Base-by-base conservation (phyloP, 2,113 vertebrate species). In the Natator depressus region DNA sequence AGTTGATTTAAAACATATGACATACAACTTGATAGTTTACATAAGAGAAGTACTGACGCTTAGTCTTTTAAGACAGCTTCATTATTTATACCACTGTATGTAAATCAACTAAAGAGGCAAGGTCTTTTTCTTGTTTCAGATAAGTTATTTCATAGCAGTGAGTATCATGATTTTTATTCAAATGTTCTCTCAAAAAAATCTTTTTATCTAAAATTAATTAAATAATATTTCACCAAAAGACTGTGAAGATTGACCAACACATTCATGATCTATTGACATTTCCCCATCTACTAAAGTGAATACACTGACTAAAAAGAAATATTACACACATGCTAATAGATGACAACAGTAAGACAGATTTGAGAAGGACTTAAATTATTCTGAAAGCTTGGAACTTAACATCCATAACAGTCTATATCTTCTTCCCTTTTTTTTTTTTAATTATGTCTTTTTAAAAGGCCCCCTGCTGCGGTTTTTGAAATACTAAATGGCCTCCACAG, bases 361-460 rank as follows among this genome's bases (percentile, higher is more conserved):
- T 97, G 85, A 97, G 85, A 96, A 91, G 59, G 91, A 94, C 89
- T 96, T 85, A 95, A 95, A 97, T 98, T 96, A 97, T 97, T 96
- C 90, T 94, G 93, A 95, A 97, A 98, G 92, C 93, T 95, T 96
- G 96, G 94, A 96, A 98, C 93, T 95, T 92, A 94, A 96, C 97
- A 97, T 97, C 96, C 91, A 84, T 96, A 98, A 95, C 96, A 93
- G 98, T 51, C 96, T 96, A 92, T 94, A 98, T 98, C 92, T 97
- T 98, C 90, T 80, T 72, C 97, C 54, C 51, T 91, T 98, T 98
- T 80, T 98, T 98, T 97, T 93, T 98, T 98, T 98, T 98, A 98
- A 98, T 98, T 98, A 98, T 97, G 97, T 95, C 97, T 98, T 98
- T 98, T 95, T 97, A 98, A 98, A 98, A 97, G 95, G 93, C 97